Conservation (phyloP, 2,797 vertebrate genomes). For the Arnoldichthys spilopterus region DNA sequence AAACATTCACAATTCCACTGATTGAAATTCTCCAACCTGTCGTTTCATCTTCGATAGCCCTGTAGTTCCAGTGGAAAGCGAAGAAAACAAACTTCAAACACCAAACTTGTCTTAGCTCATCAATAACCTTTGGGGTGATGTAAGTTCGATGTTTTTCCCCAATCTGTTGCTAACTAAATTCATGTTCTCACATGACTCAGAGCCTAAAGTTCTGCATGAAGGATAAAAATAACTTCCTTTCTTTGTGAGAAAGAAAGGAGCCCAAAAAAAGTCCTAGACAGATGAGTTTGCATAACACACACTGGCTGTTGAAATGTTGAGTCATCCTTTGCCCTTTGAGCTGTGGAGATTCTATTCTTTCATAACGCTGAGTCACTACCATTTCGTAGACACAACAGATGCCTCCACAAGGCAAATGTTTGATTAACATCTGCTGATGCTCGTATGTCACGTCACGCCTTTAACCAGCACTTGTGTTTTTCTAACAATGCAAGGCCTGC, state of each 20-base stretch:
- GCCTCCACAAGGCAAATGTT: neutral
- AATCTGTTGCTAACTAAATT: no score
- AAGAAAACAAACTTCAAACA: no score
- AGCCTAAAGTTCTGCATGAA: neutral
- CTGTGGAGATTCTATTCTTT: slow-evolving; percentile 27
- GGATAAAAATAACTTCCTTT: slow-evolving; percentile 12
- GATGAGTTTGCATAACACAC: slow-evolving; percentile 49
- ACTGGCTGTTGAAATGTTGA: slow-evolving; percentile 58
- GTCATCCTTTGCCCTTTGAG: slow-evolving; percentile 36
- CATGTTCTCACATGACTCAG: neutral
- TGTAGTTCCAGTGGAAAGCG: no score
- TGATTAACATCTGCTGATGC: slow-evolving; percentile 5
- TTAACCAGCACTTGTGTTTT: slow-evolving; percentile 60
- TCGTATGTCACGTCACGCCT: slow-evolving; percentile 21
- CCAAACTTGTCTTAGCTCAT: no score
- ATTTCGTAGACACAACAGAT: neutral
- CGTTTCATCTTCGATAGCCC: no score
- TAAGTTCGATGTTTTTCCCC: no score
- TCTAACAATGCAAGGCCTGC: slow-evolving; percentile 14
- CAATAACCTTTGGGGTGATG: no score
- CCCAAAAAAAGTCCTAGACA: slow-evolving; percentile 30
- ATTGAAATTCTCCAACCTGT: no score
- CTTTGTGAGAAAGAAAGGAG: slow-evolving; percentile 23
- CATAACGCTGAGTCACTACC: slow-evolving; percentile 8
- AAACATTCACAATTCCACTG: no score